These are phyloP conservation scores for Lepidostoma basale DNA, from an alignment of 1,140 invertebrate genomes.

Conservation along the genomic window DNA sequence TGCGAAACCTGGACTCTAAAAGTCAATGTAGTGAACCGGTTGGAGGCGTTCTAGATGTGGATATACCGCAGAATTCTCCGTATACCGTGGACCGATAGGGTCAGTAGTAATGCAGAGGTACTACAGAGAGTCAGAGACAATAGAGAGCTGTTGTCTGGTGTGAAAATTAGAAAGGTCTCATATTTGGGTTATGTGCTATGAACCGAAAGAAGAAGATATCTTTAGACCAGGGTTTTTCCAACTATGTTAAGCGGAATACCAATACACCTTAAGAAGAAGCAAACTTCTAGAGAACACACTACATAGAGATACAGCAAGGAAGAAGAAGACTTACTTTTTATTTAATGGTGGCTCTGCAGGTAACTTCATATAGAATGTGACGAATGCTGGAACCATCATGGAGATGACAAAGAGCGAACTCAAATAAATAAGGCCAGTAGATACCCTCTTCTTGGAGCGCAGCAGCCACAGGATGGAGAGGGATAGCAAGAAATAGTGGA, in stretches of 20 bases:
- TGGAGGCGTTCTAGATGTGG: no score
- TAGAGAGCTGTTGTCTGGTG: no score
- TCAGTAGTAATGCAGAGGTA: no score
- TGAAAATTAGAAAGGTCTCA: background rate
- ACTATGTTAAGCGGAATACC: slow-evolving; percentile 50
- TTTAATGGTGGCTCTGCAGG: slow-evolving; percentile 60
- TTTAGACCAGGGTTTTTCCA: background rate
- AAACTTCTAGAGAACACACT: background rate
- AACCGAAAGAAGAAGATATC: background rate
- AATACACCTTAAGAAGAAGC: slow-evolving; percentile 48
- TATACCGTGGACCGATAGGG: no score
- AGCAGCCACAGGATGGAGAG: slow-evolving; percentile 64
- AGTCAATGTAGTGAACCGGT: no score
- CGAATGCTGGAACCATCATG: slow-evolving; percentile 54
- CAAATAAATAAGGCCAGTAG: slow-evolving; percentile 43
- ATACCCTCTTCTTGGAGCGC: slow-evolving; percentile 46
- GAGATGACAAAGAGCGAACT: slow-evolving; percentile 46
- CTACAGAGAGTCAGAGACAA: no score
- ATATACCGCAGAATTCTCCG: no score
- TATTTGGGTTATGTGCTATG: background rate
- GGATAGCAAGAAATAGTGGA: slow-evolving; percentile 73
- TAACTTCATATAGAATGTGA: slow-evolving; percentile 57
- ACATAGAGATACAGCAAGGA: no score
- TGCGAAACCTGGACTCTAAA: no score
- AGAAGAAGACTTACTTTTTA: slow-evolving; percentile 53